phyloP scores from a whole-genome alignment of 2,888 invertebrate species.

The Helobdella robusta region DNA sequence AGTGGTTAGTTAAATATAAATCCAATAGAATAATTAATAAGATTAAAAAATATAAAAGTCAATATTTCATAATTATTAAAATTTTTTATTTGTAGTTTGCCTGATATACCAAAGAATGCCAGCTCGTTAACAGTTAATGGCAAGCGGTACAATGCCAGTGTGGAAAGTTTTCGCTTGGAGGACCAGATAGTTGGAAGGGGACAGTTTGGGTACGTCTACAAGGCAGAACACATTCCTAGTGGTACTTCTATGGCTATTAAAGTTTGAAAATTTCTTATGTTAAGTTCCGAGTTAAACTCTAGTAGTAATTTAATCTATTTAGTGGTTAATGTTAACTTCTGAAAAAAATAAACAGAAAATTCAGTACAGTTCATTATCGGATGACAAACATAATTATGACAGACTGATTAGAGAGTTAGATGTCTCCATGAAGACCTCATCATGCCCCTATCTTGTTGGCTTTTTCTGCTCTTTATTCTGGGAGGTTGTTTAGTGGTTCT shows the following conservation, averaged over 20 bases:
- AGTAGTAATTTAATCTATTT: neutral
- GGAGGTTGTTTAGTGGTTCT: conserved; percentile 18
- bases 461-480: conserved; percentile 23
- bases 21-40: too few relatives aligned
- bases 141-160: conserved; percentile 8
- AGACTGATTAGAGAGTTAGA: conserved; percentile 20
- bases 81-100: too few relatives aligned
- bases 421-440: conserved; percentile 16
- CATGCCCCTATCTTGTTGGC: conserved; percentile 8
- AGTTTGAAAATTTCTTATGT: neutral
- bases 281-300: too few relatives aligned
- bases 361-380: conserved; percentile 17
- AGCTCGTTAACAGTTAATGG: conserved; percentile 11
- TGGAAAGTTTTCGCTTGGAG: conserved; percentile 18
- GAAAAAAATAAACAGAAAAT: conserved; percentile 18
- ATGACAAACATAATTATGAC: conserved; percentile 15
- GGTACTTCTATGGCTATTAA: conserved; percentile 15
- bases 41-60: too few relatives aligned
- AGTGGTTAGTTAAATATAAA: too few relatives aligned
- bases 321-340: neutral
- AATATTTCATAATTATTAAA: too few relatives aligned
- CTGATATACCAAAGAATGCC: conserved; percentile 15
- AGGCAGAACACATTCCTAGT: conserved; percentile 13
- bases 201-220: conserved; percentile 24
- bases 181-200: conserved; percentile 20